Evolutionary conservation across 2,797 vertebrate genomes (phyloP), one percentile per base, ranked within the genome.

Genomic region (Jordanella pulchra): DNA sequence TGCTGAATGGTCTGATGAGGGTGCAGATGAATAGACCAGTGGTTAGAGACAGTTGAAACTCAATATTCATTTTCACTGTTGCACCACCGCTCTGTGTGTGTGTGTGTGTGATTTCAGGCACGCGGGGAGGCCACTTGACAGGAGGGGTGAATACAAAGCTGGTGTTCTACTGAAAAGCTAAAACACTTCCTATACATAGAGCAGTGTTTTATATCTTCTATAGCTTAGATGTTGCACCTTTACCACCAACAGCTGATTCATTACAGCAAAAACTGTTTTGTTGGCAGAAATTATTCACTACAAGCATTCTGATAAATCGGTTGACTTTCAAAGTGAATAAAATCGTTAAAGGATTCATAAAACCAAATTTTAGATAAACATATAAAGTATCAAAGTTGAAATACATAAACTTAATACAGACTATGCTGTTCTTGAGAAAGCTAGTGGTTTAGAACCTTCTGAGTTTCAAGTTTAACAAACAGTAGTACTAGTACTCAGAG

Each of bases 11-110:
- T 88, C 80, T 84, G 77, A 90, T 83, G 79, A 87, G 89, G 80
- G 76, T 82, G 71, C 68, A 86, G 86, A 90, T 93, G 85, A 92
- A 92, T 91, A 86, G 83, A 87, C 71, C 80, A 82, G 86, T 88
- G 86, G 90, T 93, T 91, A 89, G 85, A 91, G 86, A 92, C 88
- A 91, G 89, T 91, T 85, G 89, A 91, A 85, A 89, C 84, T 84
- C 82, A 91, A 87, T 91, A 91, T 91, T 89, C 81, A 89, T 92
- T 89, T 88, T 88, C 79, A 87, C 80, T 86, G 86, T 84, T 87
- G 65, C 73, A 71, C 75, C 79, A 75, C 80, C 81, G 78, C 71
- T 83, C 61, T 80, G 39, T 47, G 45, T 47, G 27, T 30, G 55
- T 18, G 56, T 21, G 58, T 23, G 58, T 35, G 58, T 39, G 58